Evolutionary conservation across 1,140 invertebrate species (phyloP), one percentile per base, ranked within the genome.

Genomic region (Brachionus manjavacas): DNA sequence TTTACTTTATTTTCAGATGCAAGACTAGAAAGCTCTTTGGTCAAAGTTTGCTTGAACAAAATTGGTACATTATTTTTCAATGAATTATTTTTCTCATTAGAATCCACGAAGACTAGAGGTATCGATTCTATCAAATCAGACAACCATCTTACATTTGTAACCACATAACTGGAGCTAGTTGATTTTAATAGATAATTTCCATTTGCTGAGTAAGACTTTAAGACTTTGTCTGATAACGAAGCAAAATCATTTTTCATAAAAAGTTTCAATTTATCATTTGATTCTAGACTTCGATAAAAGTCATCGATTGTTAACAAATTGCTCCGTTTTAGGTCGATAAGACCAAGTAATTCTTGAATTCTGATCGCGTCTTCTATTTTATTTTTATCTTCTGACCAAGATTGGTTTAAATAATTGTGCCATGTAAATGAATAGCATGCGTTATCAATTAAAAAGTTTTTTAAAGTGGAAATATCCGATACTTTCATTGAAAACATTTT

Each of bases 391-490:
- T 49, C 46, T 25, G 49, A 20, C 16, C n/a, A 76, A 49, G n/a
- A 14, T 20, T 31, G 72, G 20, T 76, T 43, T 20, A 64, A 23
- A 35, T 68, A 68, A 46, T 81, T 81, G 46, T 76, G 72, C 72
- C 79, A 81, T n/a, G 79, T 41, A 64, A 81, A 68, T 25, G 52
- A 68, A 68, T 68, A 64, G 4, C 49, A 43, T 3, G 79, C 35
- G 35, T 68, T 64, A 6, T 46, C 20, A n/a, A 60, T 64, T 41
- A 60, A n/a, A 28, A 31, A 23, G n/a, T 60, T 43, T 46, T 60
- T 81, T 41, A 81, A 35, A 23, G 8, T 8, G 11, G n/a, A 20
- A 20, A 68, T 25, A 43, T 60, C n/a, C 9, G 35, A 46, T 12
- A 3, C 2, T 41, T 60, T 39, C 35, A 64, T 28, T 55, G 16